These are phyloP conservation scores for Euphysa ruthae DNA, from an alignment of 30 jellyfish, hydroid and myxozoan species.

Conservation along the genomic window DNA sequence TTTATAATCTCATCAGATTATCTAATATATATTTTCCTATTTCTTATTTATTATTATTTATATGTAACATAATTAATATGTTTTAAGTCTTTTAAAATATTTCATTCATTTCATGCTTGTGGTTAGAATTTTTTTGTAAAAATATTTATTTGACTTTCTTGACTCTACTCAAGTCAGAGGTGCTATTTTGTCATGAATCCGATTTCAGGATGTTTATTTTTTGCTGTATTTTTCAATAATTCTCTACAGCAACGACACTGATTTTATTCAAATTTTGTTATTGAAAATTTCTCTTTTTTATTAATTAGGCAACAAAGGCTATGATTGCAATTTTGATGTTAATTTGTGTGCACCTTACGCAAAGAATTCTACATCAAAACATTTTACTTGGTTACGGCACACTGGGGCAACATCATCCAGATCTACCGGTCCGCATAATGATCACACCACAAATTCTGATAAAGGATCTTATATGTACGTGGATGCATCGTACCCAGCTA, in stretches of 20 bases:
- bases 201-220: neutral
- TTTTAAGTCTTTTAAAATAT: too few relatives aligned
- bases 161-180: too few relatives aligned
- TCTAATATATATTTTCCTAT: too few relatives aligned
- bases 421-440: conserved; percentile 92
- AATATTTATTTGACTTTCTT: too few relatives aligned
- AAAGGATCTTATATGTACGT: conserved; percentile 76
- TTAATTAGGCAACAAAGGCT: conserved; percentile 65
- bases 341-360: conserved; percentile 63
- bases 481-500: conserved; percentile 91
- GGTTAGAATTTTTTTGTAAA: too few relatives aligned
- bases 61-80: too few relatives aligned
- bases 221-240: neutral
- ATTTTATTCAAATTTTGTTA: too few relatives aligned
- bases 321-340: conserved; percentile 80
- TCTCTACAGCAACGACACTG: neutral
- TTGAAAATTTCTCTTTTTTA: neutral
- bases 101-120: too few relatives aligned
- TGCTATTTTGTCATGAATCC: too few relatives aligned
- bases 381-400: conserved; percentile 72
- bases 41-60: too few relatives aligned
- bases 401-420: conserved; percentile 74
- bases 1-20: too few relatives aligned
- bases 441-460: conserved; percentile 76
- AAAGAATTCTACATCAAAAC: conserved; percentile 43